Base-by-base conservation (phyloP, 1,140 invertebrate species). In the Psilanteris sp. region DNA sequence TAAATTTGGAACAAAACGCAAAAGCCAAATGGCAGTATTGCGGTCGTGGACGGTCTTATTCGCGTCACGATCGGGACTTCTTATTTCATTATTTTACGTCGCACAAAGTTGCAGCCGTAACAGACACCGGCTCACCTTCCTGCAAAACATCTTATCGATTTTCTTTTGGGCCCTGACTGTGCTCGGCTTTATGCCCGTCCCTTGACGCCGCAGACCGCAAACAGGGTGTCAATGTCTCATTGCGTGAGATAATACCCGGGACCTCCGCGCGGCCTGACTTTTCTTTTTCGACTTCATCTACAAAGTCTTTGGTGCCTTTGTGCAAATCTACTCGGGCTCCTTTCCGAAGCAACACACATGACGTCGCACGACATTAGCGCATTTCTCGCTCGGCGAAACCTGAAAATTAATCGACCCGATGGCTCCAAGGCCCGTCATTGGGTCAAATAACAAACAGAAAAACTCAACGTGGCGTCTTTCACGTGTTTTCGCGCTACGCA, bases 171-270 rank as follows among this genome's bases (percentile, higher is more conserved):
- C 27, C 57, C 39, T 48, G 41, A 50, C 27, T 64, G 59, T 59
- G 24, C 36, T 22, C 43, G 55, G 64, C 64, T 74, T 81, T 80
- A 64, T 78, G 77, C 71, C 29, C 70, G 64, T 77, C 27, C 13
- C 75, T 75, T 68, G 64, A 70, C 68, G 68, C 79, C 80, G 57
- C 80, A 79, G 54, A 82, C 79, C 80, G 50, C 80, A 82, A 81
- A 82, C 75, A 59, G 76, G 79, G 79, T 81, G 80, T 82, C 80
- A 73, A 64, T 80, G 79, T 80, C 61, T 77, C 79, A 79, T 81
- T 79, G 79, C 80, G 76, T 78, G 80, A 82, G 78, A 82, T 78
- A 81, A 81, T 79, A 66, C 78, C 41, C 73, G 59, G 72, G 55
- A 64, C 77, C 26, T 34, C 32, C 41, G 14, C 39, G 22, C 11